Conservation (phyloP, 2,113 vertebrate species). For the Caloenas nicobarica region DNA sequence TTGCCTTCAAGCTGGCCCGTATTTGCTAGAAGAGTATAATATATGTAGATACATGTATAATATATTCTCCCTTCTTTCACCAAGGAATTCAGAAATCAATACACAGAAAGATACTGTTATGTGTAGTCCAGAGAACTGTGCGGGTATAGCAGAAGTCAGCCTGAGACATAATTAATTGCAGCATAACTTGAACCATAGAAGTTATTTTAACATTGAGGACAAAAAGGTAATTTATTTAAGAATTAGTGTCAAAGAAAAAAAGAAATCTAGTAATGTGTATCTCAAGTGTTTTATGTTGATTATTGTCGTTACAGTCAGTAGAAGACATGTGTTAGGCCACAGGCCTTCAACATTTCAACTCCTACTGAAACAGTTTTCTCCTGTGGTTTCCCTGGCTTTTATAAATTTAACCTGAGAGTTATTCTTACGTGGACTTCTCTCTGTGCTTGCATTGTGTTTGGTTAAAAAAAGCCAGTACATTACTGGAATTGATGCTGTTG, state of each 20-base stretch:
- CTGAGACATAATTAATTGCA: not conserved
- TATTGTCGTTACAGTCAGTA: not conserved
- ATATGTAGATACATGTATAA: not conserved
- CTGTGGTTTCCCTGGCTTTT: not conserved
- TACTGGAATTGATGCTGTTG: not conserved
- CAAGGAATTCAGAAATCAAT: not conserved
- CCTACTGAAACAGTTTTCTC: not conserved
- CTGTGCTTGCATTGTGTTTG: not conserved
- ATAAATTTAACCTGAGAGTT: not conserved
- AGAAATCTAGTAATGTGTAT: not conserved
- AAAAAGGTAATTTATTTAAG: not conserved
- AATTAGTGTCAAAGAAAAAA: not conserved
- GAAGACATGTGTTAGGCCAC: not conserved
- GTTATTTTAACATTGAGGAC: not conserved
- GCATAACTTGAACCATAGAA: not conserved
- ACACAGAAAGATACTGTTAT: not conserved
- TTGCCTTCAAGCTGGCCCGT: not conserved
- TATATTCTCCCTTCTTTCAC: not conserved
- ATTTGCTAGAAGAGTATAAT: not conserved
- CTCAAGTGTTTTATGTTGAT: not conserved
- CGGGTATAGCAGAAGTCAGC: not conserved
- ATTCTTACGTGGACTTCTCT: not conserved
- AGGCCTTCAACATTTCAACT: not conserved
- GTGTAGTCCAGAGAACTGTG: not conserved
- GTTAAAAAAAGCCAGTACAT: not conserved